Evolutionary conservation across 2,888 invertebrate species (phyloP).

Genomic region (Rambutsinella grinnellia): DNA sequence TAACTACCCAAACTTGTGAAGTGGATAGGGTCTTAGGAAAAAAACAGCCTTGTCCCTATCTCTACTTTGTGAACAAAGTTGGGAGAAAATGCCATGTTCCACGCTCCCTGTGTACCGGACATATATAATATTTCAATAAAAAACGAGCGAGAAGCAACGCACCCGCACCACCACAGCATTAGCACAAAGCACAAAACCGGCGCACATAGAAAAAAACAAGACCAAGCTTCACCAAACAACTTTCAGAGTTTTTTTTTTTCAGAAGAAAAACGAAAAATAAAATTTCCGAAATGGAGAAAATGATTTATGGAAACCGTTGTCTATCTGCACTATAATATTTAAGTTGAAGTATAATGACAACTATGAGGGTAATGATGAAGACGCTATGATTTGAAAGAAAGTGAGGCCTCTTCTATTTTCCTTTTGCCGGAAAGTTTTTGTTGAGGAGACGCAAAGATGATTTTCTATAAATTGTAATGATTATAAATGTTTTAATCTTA

Average conservation of each 20-base stretch:
- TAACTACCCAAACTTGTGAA: no score
- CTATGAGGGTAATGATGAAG: slow-evolving; percentile 7
- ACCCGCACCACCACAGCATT: neutral
- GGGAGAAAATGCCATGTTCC: no score
- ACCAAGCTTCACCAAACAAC: neutral
- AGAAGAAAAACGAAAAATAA: neutral
- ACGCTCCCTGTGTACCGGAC: neutral
- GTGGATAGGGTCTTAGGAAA: no score
- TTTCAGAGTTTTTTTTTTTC: slow-evolving; percentile 1
- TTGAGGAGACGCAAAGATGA: no score
- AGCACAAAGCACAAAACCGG: slow-evolving; percentile 6
- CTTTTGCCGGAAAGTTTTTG: no score
- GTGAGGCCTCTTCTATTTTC: neutral
- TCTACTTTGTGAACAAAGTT: no score
- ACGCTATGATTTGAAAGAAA: neutral
- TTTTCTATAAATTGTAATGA: no score
- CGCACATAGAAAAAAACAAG: slow-evolving; percentile 12
- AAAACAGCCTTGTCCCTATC: no score
- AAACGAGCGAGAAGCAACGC: neutral
- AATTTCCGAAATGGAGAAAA: slow-evolving; percentile 4
- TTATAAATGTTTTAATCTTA: no score
- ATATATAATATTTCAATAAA: neutral
- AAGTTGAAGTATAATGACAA: neutral
- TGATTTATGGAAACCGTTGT: no score
- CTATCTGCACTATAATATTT: no score